Base-by-base conservation (phyloP, 2,113 vertebrate species). In the Dissostichus mawsoni region DNA sequence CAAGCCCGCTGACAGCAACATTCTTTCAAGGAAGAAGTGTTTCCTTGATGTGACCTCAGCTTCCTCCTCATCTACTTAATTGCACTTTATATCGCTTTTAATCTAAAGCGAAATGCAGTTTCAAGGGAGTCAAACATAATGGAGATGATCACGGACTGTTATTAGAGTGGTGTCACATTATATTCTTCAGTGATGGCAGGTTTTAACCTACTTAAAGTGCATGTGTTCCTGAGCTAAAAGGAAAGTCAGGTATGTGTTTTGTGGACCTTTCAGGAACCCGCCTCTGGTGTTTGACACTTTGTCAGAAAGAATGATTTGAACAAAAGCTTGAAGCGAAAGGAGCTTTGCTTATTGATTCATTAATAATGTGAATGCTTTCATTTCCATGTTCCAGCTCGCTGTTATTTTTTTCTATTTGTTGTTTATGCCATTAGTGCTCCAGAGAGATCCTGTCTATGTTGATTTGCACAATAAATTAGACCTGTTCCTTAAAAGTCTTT, bases 1-100 rank as follows among this genome's bases (percentile, higher is more conserved):
- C 62, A 63, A 77, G 77, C 66, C 70, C 52, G 70, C 73, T 78
- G 53, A 69, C 85, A 87, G 75, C 33, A 48, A 79, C 80, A 66
- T 36, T 74, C 58, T 84, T 77, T 74, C 73, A 63, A 44, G 3
- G 73, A 84, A 64, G 66, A 85, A 80, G 47, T 73, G 59, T 65
- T 68, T 75, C 51, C 56, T 61, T 16, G n/a, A 7, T 29, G 48
- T 59, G 61, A 75, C 64, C 83, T 57, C 44, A 69, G 57, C 57
- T 55, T 69, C 36, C 53, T 64, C 64, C 47, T 69, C 61, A 29
- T 67, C n/a, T 53, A 50, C 29, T 29, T 78, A 17, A 65, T 74
- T 74, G 36, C 18, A 65, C 50, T 78, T 20, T 47, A 29, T 72
- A 44, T 63, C 82, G 13, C 23, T 57, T 77, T 69, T 65, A 5